These are phyloP conservation scores for Adelognathus sp. DNA, from an alignment of 2,888 invertebrate species.

Conservation along the genomic window DNA sequence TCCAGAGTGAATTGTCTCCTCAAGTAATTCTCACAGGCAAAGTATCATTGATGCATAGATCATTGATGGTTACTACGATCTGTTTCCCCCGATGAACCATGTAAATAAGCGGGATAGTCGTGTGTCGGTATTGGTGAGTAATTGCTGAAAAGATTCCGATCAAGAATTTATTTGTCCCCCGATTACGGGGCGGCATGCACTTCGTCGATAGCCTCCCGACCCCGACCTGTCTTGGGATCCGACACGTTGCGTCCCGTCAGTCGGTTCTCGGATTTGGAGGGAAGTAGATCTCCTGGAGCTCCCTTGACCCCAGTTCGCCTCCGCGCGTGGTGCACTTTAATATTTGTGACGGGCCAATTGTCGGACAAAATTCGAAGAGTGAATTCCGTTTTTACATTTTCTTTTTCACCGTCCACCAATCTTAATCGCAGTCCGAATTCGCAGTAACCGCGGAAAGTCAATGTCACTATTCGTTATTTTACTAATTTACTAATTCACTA, in stretches of 20 bases:
- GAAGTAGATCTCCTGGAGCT: constrained; percentile 48
- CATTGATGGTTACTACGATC: background rate
- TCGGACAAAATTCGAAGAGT: background rate
- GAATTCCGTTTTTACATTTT: background rate
- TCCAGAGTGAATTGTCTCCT: no score
- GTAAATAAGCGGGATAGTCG: background rate
- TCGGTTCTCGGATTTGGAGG: constrained; percentile 68
- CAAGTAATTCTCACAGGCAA: no score
- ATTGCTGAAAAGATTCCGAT: constrained; percentile 66
- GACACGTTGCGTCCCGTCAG: constrained; percentile 68
- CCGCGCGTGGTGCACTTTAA: background rate
- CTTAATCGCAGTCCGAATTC: background rate
- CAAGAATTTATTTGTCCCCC: constrained; percentile 57
- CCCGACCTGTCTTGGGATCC: constrained; percentile 65
- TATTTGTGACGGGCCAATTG: background rate
- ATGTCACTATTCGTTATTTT: background rate
- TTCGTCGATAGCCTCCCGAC: constrained; percentile 71
- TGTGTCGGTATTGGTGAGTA: constrained; percentile 1
- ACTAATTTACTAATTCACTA: background rate
- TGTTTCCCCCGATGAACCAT: background rate
- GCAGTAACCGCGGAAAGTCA: background rate
- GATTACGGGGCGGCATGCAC: constrained; percentile 58
- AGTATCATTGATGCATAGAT: no score
- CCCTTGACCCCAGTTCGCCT: constrained; percentile 1
- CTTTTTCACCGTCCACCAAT: background rate